These are phyloP conservation scores for Styela clava DNA, from an alignment of 23 tunicate genomes.

Conservation along the genomic window DNA sequence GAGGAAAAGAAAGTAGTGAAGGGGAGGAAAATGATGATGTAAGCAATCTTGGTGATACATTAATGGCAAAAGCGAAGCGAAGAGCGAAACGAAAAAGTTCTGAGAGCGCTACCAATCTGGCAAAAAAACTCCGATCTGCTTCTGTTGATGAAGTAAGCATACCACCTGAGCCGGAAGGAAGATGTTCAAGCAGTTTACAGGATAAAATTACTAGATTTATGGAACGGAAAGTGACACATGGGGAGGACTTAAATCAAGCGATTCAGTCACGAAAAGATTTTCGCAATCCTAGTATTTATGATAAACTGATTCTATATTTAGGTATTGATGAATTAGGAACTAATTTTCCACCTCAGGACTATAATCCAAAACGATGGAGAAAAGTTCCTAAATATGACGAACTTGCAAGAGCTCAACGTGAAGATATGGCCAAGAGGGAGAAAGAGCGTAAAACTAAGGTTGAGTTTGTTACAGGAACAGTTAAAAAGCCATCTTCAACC, in stretches of 20 bases:
- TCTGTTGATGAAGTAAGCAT: constrained; percentile 60
- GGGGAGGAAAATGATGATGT: constrained; percentile 30
- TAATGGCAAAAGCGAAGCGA: constrained; percentile 38
- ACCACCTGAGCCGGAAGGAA: constrained; percentile 77
- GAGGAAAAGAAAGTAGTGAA: constrained; percentile 10
- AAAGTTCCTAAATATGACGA: constrained; percentile 74
- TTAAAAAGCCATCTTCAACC: constrained; percentile 36
- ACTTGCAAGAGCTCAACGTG: constrained; percentile 84
- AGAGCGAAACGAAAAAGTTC: constrained; percentile 56
- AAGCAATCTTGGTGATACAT: neutral
- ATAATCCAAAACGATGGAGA: constrained; percentile 78
- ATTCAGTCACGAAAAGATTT: constrained; percentile 82
- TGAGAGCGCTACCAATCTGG: constrained; percentile 80
- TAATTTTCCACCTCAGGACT: constrained; percentile 82
- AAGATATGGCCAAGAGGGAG: constrained; percentile 73
- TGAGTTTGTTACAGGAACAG: constrained; percentile 72
- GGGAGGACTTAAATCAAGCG: constrained; percentile 59
- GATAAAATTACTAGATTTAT: constrained; percentile 54
- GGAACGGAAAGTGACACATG: constrained; percentile 63
- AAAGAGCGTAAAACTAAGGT: constrained; percentile 83
- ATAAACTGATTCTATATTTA: constrained; percentile 68
- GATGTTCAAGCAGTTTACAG: constrained; percentile 49
- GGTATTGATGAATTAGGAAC: constrained; percentile 94
- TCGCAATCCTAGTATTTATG: constrained; percentile 94
- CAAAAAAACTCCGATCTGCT: constrained; percentile 44